These are phyloP conservation scores for Motacilla tschutschensis DNA, from an alignment of 2,113 vertebrate genomes.

Conservation along the genomic window DNA sequence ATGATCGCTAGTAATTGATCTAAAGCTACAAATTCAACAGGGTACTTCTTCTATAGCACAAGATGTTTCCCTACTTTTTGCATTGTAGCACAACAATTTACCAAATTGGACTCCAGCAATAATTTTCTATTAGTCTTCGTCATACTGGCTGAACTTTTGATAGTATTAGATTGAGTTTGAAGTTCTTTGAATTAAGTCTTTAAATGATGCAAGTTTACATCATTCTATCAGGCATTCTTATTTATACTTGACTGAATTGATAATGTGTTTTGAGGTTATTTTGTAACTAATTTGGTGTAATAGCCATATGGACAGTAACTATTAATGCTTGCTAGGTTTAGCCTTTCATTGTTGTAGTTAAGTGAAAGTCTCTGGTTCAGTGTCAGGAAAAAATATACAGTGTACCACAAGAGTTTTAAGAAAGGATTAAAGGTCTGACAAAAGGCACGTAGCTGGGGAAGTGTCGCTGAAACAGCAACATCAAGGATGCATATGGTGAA, in stretches of 20 bases:
- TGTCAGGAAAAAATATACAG: conserved; percentile 65
- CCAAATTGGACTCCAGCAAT: conserved; percentile 84
- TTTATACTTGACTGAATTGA: conserved; percentile 82
- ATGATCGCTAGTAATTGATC: conserved; percentile 70
- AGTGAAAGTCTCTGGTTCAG: conserved; percentile 61
- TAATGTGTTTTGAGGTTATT: conserved; percentile 70
- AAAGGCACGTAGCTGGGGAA: conserved; percentile 52
- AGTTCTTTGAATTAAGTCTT: conserved; percentile 79
- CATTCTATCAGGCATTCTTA: conserved; percentile 81
- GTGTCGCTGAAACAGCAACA: conserved; percentile 37
- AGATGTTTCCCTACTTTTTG: conserved; percentile 76
- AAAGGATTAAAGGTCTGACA: neutral
- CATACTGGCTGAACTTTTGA: conserved; percentile 77
- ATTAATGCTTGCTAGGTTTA: conserved; percentile 70
- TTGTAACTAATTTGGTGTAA: conserved; percentile 81
- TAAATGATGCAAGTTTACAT: conserved; percentile 79
- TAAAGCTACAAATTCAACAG: conserved; percentile 76
- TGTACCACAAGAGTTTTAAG: conserved; percentile 46
- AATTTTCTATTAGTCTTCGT: conserved; percentile 79
- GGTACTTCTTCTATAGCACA: conserved; percentile 83
- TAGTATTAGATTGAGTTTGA: conserved; percentile 75
- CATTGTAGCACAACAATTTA: conserved; percentile 78
- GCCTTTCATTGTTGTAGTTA: conserved; percentile 67
- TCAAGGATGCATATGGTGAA: conserved; percentile 33
- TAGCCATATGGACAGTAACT: conserved; percentile 79